phyloP scores from a whole-genome alignment of 2,113 vertebrate genomes.

The Henicopernis longicauda region DNA sequence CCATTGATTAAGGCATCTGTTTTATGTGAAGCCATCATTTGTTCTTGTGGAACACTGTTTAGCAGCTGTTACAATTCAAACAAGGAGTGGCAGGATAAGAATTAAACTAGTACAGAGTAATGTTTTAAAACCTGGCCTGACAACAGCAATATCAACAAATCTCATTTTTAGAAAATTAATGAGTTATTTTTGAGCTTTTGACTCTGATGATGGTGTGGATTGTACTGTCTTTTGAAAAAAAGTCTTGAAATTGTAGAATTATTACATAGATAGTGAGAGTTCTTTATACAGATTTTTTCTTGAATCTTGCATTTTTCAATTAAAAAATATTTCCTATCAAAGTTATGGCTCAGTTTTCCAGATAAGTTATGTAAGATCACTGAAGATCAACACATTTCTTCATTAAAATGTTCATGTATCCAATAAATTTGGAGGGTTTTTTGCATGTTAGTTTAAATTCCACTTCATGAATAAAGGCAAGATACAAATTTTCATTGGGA shows the following conservation, averaged over 20 bases:
- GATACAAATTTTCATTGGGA: background rate
- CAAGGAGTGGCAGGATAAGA: slow-evolving; percentile 52
- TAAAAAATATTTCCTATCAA: background rate
- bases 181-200: slow-evolving; percentile 47
- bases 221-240: background rate
- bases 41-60: slow-evolving; percentile 49
- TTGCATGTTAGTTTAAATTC: background rate
- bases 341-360: background rate
- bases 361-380: background rate
- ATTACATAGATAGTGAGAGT: background rate
- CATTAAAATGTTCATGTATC: background rate
- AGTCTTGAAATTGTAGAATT: background rate
- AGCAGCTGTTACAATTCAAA: slow-evolving; percentile 60
- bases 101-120: slow-evolving; percentile 63
- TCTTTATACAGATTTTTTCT: background rate
- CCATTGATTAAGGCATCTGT: slow-evolving; percentile 66
- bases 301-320: slow-evolving; percentile 2
- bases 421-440: background rate
- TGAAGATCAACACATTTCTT: background rate
- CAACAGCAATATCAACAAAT: slow-evolving; percentile 44
- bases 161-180: slow-evolving; percentile 52
- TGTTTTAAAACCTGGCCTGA: slow-evolving; percentile 62
- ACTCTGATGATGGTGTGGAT: slow-evolving; percentile 5
- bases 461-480: background rate
- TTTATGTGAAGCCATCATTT: slow-evolving; percentile 52